Percentiles rank a stretch among this genome's conserved stretches.
These are phyloP conservation scores for Seriola aureovittata DNA, from an alignment of 2,113 vertebrate genomes.

Conservation along the genomic window DNA sequence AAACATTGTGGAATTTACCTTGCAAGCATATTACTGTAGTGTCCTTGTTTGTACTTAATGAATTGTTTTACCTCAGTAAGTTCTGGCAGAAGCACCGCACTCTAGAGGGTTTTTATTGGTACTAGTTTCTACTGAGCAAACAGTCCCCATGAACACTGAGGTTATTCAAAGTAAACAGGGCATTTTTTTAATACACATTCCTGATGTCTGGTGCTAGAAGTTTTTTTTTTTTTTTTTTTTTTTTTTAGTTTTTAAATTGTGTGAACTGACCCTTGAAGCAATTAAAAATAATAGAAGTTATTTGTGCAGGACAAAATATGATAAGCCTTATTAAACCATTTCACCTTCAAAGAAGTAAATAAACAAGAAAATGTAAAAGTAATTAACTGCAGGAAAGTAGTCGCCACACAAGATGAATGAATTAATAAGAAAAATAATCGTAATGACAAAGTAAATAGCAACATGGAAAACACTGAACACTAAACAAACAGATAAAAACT, in stretches of 20 bases:
- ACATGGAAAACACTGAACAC: background rate
- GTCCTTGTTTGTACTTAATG: background rate
- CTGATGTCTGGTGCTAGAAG: background rate
- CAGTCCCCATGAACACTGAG: background rate
- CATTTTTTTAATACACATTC: background rate
- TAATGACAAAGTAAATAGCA: background rate
- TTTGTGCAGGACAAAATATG: background rate
- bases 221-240: background rate
- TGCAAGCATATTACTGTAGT: constrained; percentile 5
- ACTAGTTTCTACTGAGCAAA: background rate
- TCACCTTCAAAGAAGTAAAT: background rate
- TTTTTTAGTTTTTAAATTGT: background rate
- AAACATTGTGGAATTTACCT: constrained; percentile 3
- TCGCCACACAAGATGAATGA: background rate
- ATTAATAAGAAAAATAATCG: background rate
- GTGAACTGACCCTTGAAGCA: background rate
- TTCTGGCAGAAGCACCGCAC: background rate
- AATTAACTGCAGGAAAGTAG: background rate
- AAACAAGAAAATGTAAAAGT: constrained; percentile 6
- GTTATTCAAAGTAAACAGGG: background rate
- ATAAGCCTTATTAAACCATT: constrained; percentile 3
- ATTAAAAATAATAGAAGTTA: background rate
- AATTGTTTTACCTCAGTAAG: background rate
- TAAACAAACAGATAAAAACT: background rate
- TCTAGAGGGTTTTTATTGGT: background rate